Base-by-base conservation (phyloP, 2,797 vertebrate species). In the Leuciscus waleckii region DNA sequence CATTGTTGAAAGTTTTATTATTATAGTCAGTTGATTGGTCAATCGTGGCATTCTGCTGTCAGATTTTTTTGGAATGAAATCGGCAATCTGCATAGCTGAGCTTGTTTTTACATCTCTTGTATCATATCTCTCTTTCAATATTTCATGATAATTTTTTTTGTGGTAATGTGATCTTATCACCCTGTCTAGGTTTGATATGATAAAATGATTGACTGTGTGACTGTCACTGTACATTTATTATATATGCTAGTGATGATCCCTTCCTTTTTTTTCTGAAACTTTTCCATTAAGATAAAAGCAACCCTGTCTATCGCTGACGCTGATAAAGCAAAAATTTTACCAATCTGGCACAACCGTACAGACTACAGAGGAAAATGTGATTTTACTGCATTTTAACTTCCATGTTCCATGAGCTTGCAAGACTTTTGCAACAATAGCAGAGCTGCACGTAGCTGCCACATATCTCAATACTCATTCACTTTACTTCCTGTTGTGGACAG, bases 301-400 rank as follows among this genome's bases (percentile, higher is more conserved):
- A n/a, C 2, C 23, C 35, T 80, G 63, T 68, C 78, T 68, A 1
- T 54, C 19, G 16, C 43, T 63, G 41, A 19, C 26, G 16, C 58
- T 63, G 56, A 37, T 51, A n/a, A 46, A 10, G 35, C 26, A 46
- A n/a, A 29, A 13, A 8, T 56, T 51, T 68, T 14, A 67, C 41
- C 19, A 32, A 1, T 79, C 32, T 77, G 26, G 19, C 29, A 67
- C 32, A 41, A 17, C 19, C 32, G 0, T 17, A 49, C 46, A 46
- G 43, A 54, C 73, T 37, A 14, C 19, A 67, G 4, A 35, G 35
- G 5, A 70, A 85, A 85, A 79, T 71, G 51, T 79, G 67, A 85
- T 79, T 61, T 79, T 77, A 67, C 17, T 41, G 46, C 29, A 32
- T 51, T 83, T 77, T 71, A 46, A 79, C 75, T 79, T 84, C 75